Base-by-base conservation (phyloP, 1,140 invertebrate species). In the Pinna nobilis region DNA sequence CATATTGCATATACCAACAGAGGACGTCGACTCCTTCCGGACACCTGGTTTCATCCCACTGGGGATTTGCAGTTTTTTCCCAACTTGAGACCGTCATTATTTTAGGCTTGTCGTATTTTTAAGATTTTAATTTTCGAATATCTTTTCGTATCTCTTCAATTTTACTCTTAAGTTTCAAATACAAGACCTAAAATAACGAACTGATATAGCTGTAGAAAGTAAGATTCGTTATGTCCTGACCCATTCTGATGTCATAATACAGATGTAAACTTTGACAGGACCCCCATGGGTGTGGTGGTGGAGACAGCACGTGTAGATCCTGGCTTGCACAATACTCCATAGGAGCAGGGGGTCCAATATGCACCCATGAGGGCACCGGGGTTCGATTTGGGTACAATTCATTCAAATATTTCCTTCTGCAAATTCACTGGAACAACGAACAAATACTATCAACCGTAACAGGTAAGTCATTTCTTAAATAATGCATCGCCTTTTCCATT, bases 361-460 rank as follows among this genome's bases (percentile, higher is more conserved):
- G 76, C 60, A 70, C 78, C 5, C 74, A 77, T n/a, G 35, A 57
- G 3, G 60, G 80, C 25, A 74, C 77, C 1, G 85, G 84, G 0
- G 76, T 83, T 23, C 70, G 77, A 11, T 81, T 86, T 64, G 85
- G 85, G 1, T 74, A 74, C 47, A 66, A 71, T 20, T 74, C 72
- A 2, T 74, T 77, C 25, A 61, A 63, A 15, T 78, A 76, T n/a
- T 39, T 85, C 28, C 57, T 77, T 3, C 61, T 86, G 15, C 85
- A 86, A 73, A 77, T 86, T 32, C 85, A 86, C 51, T 85, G 81
- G 81, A 85, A 85, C 50, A 85, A 86, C 49, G 64, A 69, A 6
- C 49, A 49, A 3, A 23, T 39, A 7, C 23, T 9, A 4, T 2
- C 7, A 0, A 69, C 77, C 25, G 23, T 78, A 35, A 77, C 74